Evolutionary conservation across 2,797 vertebrate species (phyloP), one percentile per base, ranked within the genome.

Genomic region (Trematomus bernacchii): DNA sequence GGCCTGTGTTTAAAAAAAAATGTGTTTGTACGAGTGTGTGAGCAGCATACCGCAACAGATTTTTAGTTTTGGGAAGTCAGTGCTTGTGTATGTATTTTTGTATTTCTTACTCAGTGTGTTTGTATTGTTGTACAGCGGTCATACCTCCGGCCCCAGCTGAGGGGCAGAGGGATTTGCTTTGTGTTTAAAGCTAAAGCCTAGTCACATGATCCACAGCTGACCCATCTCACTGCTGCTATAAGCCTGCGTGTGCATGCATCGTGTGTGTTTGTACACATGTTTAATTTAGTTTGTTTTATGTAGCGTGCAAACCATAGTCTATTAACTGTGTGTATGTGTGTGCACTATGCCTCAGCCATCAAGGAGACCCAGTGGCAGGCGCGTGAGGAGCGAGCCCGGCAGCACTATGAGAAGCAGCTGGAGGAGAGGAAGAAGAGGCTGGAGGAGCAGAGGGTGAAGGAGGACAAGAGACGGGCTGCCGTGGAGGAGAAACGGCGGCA

Each of bases 401-500:
- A 96, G 81, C 94, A 97, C 91, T 98, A 98, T 63, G 97, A 98
- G 85, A 97, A 92, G 79, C 97, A 97, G 59, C 80, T 97, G 82
- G 97, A 97, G 78, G 98, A 99, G 47, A 94, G 95, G 68, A 96
- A 76, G 87, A 97, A 92, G 90, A 96, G 87, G 73, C 80, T 98
- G 40, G 98, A 98, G 82, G 97, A 98, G 75, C 98, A 99, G 89
- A 93, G 97, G 77, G 6, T 94, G 18, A 98, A 96, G 83, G 98
- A 99, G 85, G 97, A 98, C 10, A 95, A 88, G 77, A 95, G 97
- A 64, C 90, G 96, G 47, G 92, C 90, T 2, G 97, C 98, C 0
- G 98, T 99, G 76, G 98, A 99, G 85, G 98, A 99, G 84, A 99
- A 99, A 71, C 92, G 98, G 47, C 95, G 95, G 33, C 96, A 97